Evolutionary conservation across 2,888 invertebrate species (phyloP).

Genomic region (Pterobdella sp.): DNA sequence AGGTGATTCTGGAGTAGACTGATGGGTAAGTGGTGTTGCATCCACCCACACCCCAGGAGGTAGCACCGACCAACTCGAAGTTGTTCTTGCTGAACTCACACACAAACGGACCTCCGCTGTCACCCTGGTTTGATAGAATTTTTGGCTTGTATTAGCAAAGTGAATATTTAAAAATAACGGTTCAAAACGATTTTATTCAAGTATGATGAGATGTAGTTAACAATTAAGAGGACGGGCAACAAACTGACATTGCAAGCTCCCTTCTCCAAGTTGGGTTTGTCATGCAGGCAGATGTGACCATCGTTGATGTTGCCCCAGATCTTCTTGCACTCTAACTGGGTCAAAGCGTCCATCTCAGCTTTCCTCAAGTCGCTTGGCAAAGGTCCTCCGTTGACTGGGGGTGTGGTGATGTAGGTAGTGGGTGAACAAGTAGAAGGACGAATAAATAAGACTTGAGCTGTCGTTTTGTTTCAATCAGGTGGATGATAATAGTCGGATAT

Average conservation of each 20-base stretch:
- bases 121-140: too few species aligned
- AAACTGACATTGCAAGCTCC: background rate
- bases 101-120: conserved; percentile 30
- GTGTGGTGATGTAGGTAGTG: too few species aligned
- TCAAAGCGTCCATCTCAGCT: background rate
- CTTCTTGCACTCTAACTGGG: background rate
- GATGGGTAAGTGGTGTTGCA: conserved; percentile 29
- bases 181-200: too few species aligned
- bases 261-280: background rate
- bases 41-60: conserved; percentile 30
- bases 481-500: too few species aligned
- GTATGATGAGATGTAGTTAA: too few species aligned
- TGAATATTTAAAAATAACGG: too few species aligned
- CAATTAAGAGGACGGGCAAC: too few species aligned
- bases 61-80: conserved; percentile 25
- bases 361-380: background rate
- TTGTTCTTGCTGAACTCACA: conserved; percentile 3
- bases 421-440: too few species aligned
- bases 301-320: background rate
- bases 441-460: background rate
- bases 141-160: too few species aligned
- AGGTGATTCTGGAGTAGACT: conserved; percentile 31
- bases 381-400: background rate
- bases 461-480: background rate
- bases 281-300: background rate